These are phyloP conservation scores for Lithodes maja DNA, from an alignment of 2,888 invertebrate genomes.

Conservation along the genomic window DNA sequence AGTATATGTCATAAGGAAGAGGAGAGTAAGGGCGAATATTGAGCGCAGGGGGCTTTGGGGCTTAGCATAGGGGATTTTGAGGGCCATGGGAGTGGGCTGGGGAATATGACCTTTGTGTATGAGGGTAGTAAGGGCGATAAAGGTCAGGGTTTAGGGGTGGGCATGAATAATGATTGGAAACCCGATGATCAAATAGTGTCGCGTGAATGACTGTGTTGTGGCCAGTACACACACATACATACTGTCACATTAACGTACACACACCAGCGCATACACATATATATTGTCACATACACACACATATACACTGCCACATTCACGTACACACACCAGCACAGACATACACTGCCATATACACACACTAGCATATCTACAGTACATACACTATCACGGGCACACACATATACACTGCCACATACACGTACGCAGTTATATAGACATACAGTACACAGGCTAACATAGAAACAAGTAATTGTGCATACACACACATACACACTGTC, in stretches of 20 bases:
- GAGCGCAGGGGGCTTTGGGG: neutral
- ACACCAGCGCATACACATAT: conserved; percentile 9
- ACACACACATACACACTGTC: conserved; percentile 8
- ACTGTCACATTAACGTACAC: neutral
- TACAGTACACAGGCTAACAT: too few species aligned
- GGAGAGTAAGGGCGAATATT: neutral
- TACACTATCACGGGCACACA: neutral
- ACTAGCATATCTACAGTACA: neutral
- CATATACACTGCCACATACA: conserved; percentile 1
- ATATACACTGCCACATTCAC: neutral
- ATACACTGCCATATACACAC: neutral
- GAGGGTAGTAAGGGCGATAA: neutral
- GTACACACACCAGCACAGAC: neutral
- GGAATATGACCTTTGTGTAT: neutral
- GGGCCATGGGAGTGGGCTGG: too few species aligned
- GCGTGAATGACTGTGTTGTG: conserved; percentile 38
- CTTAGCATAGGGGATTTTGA: neutral
- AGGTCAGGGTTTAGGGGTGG: neutral
- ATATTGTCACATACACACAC: neutral
- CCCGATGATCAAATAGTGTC: conserved; percentile 37
- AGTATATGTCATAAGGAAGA: neutral
- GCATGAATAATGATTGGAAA: conserved; percentile 38
- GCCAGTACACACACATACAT: neutral
- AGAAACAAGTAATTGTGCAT: neutral
- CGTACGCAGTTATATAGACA: neutral